These are phyloP conservation scores for Philantomba maxwellii DNA, from an alignment of 2,113 vertebrate genomes.

Conservation along the genomic window DNA sequence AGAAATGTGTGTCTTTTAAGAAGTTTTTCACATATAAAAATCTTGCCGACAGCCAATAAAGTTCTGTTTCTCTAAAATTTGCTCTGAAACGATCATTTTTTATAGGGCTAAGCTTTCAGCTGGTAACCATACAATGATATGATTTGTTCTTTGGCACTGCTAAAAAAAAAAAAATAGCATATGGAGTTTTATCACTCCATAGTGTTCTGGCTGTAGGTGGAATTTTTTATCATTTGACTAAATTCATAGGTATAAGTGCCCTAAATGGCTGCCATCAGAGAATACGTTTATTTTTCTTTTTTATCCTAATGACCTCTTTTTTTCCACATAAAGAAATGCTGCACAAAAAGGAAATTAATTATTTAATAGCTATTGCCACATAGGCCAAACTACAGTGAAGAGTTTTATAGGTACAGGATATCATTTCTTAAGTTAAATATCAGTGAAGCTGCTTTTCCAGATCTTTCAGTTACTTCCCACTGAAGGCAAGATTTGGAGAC, in stretches of 20 bases:
- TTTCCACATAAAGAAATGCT: background rate
- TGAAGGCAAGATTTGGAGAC: background rate
- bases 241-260: background rate
- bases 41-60: constrained; percentile 39
- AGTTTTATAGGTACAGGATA: background rate
- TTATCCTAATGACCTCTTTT: background rate
- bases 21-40: constrained; percentile 4
- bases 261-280: background rate
- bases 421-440: background rate
- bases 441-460: background rate
- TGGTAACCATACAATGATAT: background rate
- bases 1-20: constrained; percentile 20
- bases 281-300: background rate
- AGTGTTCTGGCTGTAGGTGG: background rate
- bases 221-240: background rate
- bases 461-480: background rate
- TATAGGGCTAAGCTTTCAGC: background rate
- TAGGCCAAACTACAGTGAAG: background rate
- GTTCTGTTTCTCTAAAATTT: constrained; percentile 21
- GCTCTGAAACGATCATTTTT: constrained; percentile 25
- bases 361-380: background rate
- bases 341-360: background rate
- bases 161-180: background rate
- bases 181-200: background rate
- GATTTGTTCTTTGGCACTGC: constrained; percentile 35